Base-by-base conservation (phyloP, 2,113 vertebrate genomes). In the Dicaeum eximium region DNA sequence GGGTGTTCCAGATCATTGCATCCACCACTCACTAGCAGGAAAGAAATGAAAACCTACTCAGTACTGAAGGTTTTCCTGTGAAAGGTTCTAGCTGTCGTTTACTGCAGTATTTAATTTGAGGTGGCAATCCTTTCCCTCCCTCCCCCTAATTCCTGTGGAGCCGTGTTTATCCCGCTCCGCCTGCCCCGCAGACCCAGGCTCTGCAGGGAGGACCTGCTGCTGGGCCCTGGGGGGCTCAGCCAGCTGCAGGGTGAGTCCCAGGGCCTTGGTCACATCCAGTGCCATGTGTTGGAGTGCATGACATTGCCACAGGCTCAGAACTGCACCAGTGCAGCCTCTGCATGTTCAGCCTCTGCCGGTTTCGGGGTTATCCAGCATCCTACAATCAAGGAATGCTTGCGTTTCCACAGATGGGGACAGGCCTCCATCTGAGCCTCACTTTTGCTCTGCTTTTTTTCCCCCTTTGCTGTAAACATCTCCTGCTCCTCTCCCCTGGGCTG, bases 21-120 rank as follows among this genome's bases (percentile, higher is more conserved):
- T 96, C 96, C 93, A 93, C 65, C 77, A 81, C 82, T 93, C 95
- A 79, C 61, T 82, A 80, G 96, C 95, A 93, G 95, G 87, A 96
- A 54, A 69, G 89, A 92, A 88, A 91, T 27, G 51, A 85, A 87
- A 93, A 77, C 95, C 94, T 93, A 70, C 94, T 96, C 56, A 7
- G 54, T 90, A 73, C 90, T 25, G 6, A 88, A 87, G 82, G 81
- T 61, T 91, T 91, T 91, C 71, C 91, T 87, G 95, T 64, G 44
- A 71, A 94, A 96, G 77, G 75, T 71, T 80, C 92, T 93, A 37
- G 62, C 71, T 67, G 86, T 85, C 12, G 2, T 51, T 94, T 45
- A 82, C 31, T 54, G 86, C 54, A n/a, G 5, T 38, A n/a, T 51
- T 91, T 47, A 35, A 58, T 69, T 74, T 20, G 50, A 80, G 58